phyloP scores from a whole-genome alignment of 2,113 vertebrate genomes.

The Elachura formosa region DNA sequence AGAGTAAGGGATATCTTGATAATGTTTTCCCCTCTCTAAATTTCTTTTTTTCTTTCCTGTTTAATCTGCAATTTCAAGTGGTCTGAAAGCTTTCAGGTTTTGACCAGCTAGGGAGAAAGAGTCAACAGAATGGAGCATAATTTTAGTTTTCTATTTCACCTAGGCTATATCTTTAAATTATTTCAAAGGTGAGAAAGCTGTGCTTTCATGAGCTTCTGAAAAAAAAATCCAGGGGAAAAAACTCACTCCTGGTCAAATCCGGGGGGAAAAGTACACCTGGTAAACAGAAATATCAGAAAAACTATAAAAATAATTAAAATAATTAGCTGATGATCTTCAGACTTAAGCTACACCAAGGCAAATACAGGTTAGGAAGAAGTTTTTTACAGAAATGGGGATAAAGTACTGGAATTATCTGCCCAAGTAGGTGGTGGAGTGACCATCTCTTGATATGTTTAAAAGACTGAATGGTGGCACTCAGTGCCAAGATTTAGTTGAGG shows the following conservation, averaged over 20 bases:
- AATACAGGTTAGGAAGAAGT: not conserved
- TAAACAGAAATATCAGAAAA: not conserved
- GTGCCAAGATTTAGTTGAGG: not conserved
- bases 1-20: not conserved
- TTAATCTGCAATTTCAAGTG: not conserved
- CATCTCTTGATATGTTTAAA: not conserved
- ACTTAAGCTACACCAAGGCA: not conserved
- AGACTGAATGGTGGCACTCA: fast-evolving
- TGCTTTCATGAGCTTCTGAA: not conserved
- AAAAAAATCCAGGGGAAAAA: not conserved
- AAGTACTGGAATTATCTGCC: not conserved
- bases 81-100: not conserved
- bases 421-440: not conserved
- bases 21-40: not conserved
- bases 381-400: not conserved
- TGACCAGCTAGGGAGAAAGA: not conserved
- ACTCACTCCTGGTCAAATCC: not conserved
- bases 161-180: not conserved
- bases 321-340: not conserved
- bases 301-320: not conserved
- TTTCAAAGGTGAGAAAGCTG: not conserved
- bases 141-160: not conserved
- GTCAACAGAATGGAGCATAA: not conserved
- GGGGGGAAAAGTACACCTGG: not conserved
- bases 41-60: not conserved